Evolutionary conservation across 2,113 vertebrate species (phyloP).

Genomic region (Halichoerus grypus): DNA sequence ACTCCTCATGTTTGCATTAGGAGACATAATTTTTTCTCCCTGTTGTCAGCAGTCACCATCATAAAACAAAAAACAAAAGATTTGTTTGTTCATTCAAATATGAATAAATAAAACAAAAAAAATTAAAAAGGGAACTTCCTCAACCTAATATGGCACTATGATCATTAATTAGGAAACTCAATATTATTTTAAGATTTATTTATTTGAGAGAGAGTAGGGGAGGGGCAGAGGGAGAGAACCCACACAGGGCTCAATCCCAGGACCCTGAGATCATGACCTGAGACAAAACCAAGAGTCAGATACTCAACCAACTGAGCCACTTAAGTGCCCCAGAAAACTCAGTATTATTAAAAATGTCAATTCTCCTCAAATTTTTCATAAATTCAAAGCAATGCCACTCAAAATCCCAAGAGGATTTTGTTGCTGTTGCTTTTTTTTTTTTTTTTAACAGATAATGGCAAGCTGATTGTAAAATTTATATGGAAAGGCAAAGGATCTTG

Average conservation of each 20-base stretch:
- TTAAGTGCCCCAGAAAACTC: not conserved
- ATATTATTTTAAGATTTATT: not conserved
- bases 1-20: not conserved
- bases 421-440: not conserved
- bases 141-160: not conserved
- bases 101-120: not conserved
- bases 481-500: not conserved
- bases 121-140: not conserved
- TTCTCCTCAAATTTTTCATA: not conserved
- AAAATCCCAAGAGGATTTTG: not conserved
- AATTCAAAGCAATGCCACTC: not conserved
- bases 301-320: not conserved
- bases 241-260: not conserved
- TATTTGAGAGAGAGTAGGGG: not conserved
- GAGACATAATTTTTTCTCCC: not conserved
- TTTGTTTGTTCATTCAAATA: not conserved
- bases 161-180: not conserved
- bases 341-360: not conserved
- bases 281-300: not conserved
- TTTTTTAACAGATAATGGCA: not conserved
- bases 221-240: not conserved
- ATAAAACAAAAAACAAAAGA: not conserved
- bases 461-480: not conserved
- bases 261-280: not conserved
- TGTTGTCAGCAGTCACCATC: not conserved